phyloP scores from a whole-genome alignment of 2,797 vertebrate genomes.

The Carcharodon carcharias region DNA sequence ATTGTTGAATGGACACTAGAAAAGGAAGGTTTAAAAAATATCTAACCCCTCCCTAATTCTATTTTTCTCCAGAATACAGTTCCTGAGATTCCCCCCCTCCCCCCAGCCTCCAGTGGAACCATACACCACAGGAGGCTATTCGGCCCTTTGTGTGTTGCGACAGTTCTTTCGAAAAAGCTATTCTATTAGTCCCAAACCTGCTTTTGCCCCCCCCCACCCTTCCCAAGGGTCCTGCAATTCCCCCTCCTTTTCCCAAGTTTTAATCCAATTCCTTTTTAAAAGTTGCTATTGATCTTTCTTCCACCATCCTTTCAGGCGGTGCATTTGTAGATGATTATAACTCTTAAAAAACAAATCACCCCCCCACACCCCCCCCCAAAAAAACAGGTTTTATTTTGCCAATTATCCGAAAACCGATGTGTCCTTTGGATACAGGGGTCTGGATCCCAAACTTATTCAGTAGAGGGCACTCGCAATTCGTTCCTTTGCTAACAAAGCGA shows the following conservation, averaged over 20 bases:
- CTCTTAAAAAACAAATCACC: background rate
- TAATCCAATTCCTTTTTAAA: background rate
- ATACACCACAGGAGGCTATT: background rate
- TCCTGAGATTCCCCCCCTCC: no score
- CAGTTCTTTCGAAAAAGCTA: background rate
- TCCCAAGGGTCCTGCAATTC: background rate
- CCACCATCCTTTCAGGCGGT: background rate
- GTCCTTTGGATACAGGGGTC: no score
- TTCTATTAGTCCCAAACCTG: background rate
- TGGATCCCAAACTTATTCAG: background rate
- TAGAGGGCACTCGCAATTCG: constrained; percentile 9
- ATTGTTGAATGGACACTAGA: background rate
- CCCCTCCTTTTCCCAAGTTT: background rate
- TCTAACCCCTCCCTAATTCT: background rate
- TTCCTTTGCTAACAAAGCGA: background rate
- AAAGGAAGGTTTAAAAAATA: background rate
- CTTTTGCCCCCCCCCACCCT: background rate
- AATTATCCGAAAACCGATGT: background rate
- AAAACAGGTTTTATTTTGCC: background rate
- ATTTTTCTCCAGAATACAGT: background rate
- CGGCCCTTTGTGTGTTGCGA: background rate
- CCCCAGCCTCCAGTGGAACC: background rate
- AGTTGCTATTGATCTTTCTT: background rate
- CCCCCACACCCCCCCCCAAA: no score
- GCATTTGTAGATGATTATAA: background rate